A percentile compares a stretch with the other conserved stretches of the same genome.
These are phyloP conservation scores for Anthonomus grandis DNA, from an alignment of 1,140 invertebrate species.

Conservation along the genomic window DNA sequence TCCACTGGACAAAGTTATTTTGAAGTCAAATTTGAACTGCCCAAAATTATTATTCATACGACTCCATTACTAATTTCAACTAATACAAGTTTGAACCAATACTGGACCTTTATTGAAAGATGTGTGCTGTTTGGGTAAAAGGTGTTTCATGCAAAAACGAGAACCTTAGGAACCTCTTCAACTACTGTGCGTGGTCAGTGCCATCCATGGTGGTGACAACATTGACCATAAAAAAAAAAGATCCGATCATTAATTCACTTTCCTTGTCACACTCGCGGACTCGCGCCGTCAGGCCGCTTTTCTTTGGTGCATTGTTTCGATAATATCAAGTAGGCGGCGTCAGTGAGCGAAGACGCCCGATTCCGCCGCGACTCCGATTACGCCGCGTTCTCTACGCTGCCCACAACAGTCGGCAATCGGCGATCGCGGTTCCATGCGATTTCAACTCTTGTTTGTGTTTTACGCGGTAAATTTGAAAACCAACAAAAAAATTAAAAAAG, in stretches of 20 bases:
- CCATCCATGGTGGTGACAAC: too few species aligned
- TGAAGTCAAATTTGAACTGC: too few species aligned
- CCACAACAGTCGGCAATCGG: conserved; percentile 21
- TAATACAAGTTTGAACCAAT: too few species aligned
- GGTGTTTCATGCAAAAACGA: too few species aligned
- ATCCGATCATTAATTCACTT: conserved; percentile 23
- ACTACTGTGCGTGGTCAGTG: too few species aligned
- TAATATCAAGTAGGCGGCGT: conserved; percentile 23
- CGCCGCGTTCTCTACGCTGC: conserved; percentile 21
- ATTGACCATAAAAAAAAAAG: too few species aligned
- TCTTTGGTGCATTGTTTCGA: conserved; percentile 24
- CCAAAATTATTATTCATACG: too few species aligned
- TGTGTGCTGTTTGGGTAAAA: too few species aligned
- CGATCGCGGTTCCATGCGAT: conserved; percentile 25
- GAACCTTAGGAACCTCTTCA: too few species aligned
- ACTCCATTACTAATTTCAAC: too few species aligned
- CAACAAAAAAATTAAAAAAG: conserved; percentile 12
- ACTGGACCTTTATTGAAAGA: too few species aligned
- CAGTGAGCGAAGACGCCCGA: conserved; percentile 23
- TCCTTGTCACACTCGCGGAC: conserved; percentile 26
- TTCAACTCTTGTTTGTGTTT: conserved; percentile 21
- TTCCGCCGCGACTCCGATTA: conserved; percentile 15
- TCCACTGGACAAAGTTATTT: too few species aligned
- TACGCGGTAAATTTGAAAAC: conserved; percentile 21
- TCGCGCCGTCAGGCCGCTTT: conserved; percentile 22